phyloP scores from a whole-genome alignment of 2,113 vertebrate species.

The Psophia crepitans region DNA sequence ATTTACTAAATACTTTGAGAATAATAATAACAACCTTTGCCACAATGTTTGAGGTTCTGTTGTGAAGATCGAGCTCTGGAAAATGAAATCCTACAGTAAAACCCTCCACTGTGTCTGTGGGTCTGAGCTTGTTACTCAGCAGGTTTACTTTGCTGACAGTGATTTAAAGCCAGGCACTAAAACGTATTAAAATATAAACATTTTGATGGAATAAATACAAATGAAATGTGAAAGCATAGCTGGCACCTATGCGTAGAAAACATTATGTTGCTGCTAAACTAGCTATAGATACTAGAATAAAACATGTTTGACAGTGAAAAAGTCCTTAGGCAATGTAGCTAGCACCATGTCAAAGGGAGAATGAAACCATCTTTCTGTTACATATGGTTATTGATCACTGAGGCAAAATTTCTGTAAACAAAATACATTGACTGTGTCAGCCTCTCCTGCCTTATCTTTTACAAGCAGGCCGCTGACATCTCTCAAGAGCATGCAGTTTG shows the following conservation, averaged over 20 bases:
- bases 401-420: constrained; percentile 61
- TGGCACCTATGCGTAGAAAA: neutral
- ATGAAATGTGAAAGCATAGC: constrained; percentile 35
- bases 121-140: neutral
- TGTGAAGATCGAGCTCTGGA: neutral
- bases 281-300: constrained; percentile 30
- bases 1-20: neutral
- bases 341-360: constrained; percentile 47
- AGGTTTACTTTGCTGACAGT: neutral
- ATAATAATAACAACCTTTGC: neutral
- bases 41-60: neutral
- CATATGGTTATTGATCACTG: constrained; percentile 55
- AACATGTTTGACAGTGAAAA: constrained; percentile 43
- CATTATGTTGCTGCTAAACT: constrained; percentile 47
- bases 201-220: constrained; percentile 43
- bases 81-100: neutral
- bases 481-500: constrained; percentile 5
- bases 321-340: constrained; percentile 14
- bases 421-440: constrained; percentile 38
- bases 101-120: neutral
- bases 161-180: neutral
- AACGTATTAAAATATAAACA: neutral
- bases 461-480: constrained; percentile 11
- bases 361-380: constrained; percentile 61
- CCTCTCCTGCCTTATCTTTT: constrained; percentile 49